Evolutionary conservation across 1,140 invertebrate species (phyloP).

Genomic region (Zaprionus tsacasi): DNA sequence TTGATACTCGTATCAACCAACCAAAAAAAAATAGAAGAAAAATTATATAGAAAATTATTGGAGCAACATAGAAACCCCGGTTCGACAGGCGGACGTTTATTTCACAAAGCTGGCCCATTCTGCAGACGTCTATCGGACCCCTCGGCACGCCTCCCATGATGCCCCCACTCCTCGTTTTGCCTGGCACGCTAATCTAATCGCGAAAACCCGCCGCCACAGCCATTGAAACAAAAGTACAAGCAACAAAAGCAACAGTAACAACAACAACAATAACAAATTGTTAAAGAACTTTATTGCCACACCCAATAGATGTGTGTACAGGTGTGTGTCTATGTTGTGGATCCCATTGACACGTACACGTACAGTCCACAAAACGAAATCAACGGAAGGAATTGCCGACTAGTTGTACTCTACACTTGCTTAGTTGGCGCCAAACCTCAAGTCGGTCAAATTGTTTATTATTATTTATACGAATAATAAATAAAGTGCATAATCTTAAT

Average conservation of each 20-base stretch:
- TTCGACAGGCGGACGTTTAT: slow-evolving; percentile 30
- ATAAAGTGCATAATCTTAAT: slow-evolving; percentile 72
- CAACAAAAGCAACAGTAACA: slow-evolving; percentile 53
- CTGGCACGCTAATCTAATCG: slow-evolving; percentile 74
- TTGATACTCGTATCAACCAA: slow-evolving; percentile 30
- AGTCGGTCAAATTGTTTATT: slow-evolving; percentile 25
- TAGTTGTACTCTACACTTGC: not conserved
- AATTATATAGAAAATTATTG: slow-evolving; percentile 24
- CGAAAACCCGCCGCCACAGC: slow-evolving; percentile 68
- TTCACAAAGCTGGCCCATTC: slow-evolving; percentile 46
- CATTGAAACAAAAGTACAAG: slow-evolving; percentile 79
- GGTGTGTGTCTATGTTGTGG: slow-evolving; percentile 5
- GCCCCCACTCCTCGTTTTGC: slow-evolving; percentile 43
- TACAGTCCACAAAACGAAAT: slow-evolving; percentile 15
- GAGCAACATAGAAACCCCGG: slow-evolving; percentile 33
- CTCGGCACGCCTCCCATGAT: not conserved
- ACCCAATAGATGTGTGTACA: slow-evolving; percentile 49
- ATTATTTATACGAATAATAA: slow-evolving; percentile 68
- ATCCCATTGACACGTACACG: slow-evolving; percentile 18
- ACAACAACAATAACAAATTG: slow-evolving; percentile 46
- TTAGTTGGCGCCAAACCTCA: slow-evolving; percentile 20
- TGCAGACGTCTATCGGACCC: slow-evolving; percentile 1
- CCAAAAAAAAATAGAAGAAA: not conserved
- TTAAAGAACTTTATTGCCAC: slow-evolving; percentile 73
- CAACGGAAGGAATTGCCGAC: not conserved